Base-by-base conservation (phyloP, 2,888 invertebrate species). In the Agonopterix arenella region DNA sequence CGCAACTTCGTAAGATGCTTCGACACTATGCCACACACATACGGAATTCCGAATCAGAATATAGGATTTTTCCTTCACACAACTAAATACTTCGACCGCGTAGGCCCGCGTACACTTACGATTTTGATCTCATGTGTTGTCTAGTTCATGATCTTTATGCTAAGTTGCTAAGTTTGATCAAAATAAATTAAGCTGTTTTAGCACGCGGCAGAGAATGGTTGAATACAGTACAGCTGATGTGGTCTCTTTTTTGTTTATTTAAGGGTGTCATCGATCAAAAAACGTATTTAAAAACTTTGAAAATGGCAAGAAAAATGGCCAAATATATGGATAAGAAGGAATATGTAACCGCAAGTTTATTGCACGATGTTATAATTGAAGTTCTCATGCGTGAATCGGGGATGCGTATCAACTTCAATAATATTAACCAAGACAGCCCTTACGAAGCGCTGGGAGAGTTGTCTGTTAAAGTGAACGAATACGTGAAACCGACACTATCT, bases 251-350 rank as follows among this genome's bases (percentile, higher is more conserved):
- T 13, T 37, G 10, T 37, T 37, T n/a, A 42, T 70, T 79, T 49
- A 59, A 85, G 86, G 86, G 86, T 11, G 58, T 74, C 9, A 80
- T 86, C 36, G 85, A 85, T 46, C 62, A 71, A 45, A 64, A 61
- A 11, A 66, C 80, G 2, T 84, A 80, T 57, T 48, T 70, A 11
- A 60, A 66, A 43, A 57, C 74, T 1, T 67, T 57, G 50, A 61
- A 55, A 4, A 52, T 84, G 54, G 67, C 72, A 0, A 68, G 67
- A 52, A 67, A 73, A 52, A 60, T 84, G 45, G 64, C 63, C 9
- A 53, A 66, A 4, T 64, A 62, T n/a, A 69, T 85, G 8, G 79
- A 80, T 10, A 65, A 55, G n/a, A 63, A 61, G 47, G 65, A 74
- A 16, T 82, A 71, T 50, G 45, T 16, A 0, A 51, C 55, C 16